Percentiles rank a stretch among this genome's conserved stretches.
Conservation (phyloP, 2,113 vertebrate species). For the Oophaga pumilio region DNA sequence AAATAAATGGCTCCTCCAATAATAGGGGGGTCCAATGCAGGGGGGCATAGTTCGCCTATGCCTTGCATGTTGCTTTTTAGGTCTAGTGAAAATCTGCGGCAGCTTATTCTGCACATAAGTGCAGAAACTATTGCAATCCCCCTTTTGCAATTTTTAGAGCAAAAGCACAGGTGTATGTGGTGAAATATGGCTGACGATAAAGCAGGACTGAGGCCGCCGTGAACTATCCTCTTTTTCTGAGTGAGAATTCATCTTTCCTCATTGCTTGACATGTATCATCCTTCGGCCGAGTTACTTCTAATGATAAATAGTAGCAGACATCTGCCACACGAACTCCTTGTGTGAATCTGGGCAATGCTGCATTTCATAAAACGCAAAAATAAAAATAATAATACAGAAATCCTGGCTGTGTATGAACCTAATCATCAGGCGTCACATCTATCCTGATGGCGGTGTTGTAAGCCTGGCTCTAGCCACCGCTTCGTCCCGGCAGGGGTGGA, state of each 20-base stretch:
- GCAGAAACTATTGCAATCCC: not conserved
- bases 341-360: not conserved
- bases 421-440: not conserved
- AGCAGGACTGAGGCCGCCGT: not conserved
- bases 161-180: not conserved
- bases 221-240: not conserved
- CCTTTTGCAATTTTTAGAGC: not conserved
- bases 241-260: not conserved
- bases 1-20: not conserved
- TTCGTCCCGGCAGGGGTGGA: constrained; percentile 23
- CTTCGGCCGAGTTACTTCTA: not conserved
- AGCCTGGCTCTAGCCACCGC: not conserved
- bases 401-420: not conserved
- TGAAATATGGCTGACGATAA: not conserved
- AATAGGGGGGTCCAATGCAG: not conserved
- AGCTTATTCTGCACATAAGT: not conserved
- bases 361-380: too few species aligned
- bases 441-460: not conserved
- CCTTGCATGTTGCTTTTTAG: not conserved
- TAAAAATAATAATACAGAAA: not conserved
- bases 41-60: not conserved
- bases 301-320: not conserved
- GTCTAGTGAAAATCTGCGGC: not conserved
- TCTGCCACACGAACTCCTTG: not conserved
- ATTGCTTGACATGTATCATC: not conserved